These are phyloP conservation scores for Noctilio leporinus DNA, from an alignment of 2,113 vertebrate genomes.

Conservation along the genomic window DNA sequence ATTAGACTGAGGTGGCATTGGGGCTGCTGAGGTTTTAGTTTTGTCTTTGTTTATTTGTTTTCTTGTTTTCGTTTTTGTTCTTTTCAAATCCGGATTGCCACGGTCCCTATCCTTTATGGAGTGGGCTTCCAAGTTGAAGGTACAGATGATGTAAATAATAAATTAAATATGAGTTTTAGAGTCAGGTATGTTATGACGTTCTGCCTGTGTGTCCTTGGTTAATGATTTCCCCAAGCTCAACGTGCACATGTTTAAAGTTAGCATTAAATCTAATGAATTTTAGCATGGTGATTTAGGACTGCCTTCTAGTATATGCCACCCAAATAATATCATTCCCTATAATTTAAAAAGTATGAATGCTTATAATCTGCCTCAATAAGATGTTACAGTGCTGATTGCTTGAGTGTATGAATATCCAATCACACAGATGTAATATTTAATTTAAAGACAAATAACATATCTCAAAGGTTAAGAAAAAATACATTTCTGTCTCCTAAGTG, in stretches of 20 bases:
- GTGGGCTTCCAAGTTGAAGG: neutral
- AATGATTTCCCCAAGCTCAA: neutral
- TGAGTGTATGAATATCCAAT: neutral
- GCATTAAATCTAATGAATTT: neutral
- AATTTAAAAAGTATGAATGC: neutral
- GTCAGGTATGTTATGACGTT: neutral
- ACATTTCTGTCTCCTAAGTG: neutral
- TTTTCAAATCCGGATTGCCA: neutral
- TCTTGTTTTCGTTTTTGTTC: neutral
- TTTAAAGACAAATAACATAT: neutral
- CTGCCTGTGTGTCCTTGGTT: neutral
- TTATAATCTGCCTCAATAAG: neutral
- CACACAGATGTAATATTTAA: neutral
- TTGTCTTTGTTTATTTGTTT: neutral
- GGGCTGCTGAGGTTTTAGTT: too few relatives aligned
- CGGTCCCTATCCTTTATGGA: too few relatives aligned
- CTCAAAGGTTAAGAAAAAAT: neutral
- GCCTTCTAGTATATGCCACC: fast-evolving
- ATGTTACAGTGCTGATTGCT: neutral
- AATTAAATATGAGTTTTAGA: neutral
- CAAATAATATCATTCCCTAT: neutral
- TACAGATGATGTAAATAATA: neutral
- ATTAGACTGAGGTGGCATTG: neutral
- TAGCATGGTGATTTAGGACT: neutral
- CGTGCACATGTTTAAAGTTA: neutral